These are phyloP conservation scores for Anas platyrhynchos DNA, from an alignment of 2,113 vertebrate genomes.

Conservation along the genomic window DNA sequence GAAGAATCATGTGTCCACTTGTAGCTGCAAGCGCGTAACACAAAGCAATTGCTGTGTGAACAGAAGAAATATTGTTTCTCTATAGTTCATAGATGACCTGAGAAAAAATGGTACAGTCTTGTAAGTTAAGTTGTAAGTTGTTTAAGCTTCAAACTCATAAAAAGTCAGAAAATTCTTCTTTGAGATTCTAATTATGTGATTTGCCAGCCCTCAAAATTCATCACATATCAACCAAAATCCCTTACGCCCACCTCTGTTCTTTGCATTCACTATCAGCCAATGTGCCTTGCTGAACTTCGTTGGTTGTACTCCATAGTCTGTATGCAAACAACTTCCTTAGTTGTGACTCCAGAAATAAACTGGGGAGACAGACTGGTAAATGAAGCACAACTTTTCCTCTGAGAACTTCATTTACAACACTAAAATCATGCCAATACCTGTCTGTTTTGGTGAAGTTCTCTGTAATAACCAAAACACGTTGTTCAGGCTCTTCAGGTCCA, in stretches of 20 bases:
- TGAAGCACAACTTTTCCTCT: slow-evolving; percentile 8
- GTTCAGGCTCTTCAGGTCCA: slow-evolving; percentile 44
- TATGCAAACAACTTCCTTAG: slow-evolving; percentile 39
- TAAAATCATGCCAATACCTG: slow-evolving; percentile 42
- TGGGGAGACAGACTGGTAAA: slow-evolving; percentile 16
- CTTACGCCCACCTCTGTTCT: neutral
- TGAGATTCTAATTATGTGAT: neutral
- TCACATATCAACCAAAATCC: neutral
- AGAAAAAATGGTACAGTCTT: neutral
- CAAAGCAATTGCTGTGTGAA: neutral
- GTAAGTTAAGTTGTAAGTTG: too few species aligned
- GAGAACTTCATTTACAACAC: slow-evolving; percentile 9
- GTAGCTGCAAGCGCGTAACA: neutral
- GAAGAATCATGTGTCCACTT: neutral
- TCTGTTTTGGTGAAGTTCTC: slow-evolving; percentile 28
- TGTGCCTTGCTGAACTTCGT: neutral
- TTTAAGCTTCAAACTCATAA: neutral
- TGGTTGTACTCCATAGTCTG: neutral
- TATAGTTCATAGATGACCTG: neutral
- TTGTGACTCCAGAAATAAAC: neutral
- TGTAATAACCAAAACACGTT: slow-evolving; percentile 9
- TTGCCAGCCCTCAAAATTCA: neutral
- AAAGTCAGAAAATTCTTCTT: neutral
- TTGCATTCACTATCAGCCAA: neutral
- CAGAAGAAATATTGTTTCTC: neutral